phyloP scores from a whole-genome alignment of 2,888 invertebrate species.

The Craniophora ligustri region DNA sequence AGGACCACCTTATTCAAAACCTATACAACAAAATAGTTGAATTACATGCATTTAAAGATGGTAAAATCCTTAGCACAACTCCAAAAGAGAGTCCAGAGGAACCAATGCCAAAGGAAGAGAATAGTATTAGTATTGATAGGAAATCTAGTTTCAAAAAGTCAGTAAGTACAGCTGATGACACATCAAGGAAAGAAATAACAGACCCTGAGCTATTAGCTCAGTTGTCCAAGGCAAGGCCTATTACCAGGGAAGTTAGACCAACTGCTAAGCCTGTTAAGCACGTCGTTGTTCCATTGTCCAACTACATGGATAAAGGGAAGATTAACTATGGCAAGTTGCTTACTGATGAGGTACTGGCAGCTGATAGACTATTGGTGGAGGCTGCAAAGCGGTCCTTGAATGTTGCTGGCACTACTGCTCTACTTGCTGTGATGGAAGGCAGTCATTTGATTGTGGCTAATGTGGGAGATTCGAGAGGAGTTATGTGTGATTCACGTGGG shows the following conservation, averaged over 20 bases:
- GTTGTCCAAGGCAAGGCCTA: conserved; percentile 88
- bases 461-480: conserved; percentile 98
- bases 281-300: conserved; percentile 85
- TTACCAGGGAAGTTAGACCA: conserved; percentile 89
- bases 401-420: conserved; percentile 96
- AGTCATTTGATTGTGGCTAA: conserved; percentile 96
- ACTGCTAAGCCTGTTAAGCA: conserved; percentile 79
- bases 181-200: conserved; percentile 89
- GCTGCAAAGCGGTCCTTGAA: conserved; percentile 94
- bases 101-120: conserved; percentile 79
- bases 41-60: conserved; percentile 91
- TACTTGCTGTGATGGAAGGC: conserved; percentile 95
- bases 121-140: conserved; percentile 79
- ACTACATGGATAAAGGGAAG: conserved; percentile 92
- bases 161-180: conserved; percentile 89
- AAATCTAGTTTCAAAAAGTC: conserved; percentile 91
- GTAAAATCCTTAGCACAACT: conserved; percentile 78
- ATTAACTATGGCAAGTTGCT: conserved; percentile 94
- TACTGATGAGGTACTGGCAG: conserved; percentile 95
- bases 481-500: conserved; percentile 97
- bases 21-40: conserved; percentile 93
- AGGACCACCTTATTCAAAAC: conserved; percentile 95
- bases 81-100: conserved; percentile 74
- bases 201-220: conserved; percentile 91
- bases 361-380: conserved; percentile 94